Evolutionary conservation across 2,888 invertebrate genomes (phyloP).

Genomic region (Hydraecia micacea): DNA sequence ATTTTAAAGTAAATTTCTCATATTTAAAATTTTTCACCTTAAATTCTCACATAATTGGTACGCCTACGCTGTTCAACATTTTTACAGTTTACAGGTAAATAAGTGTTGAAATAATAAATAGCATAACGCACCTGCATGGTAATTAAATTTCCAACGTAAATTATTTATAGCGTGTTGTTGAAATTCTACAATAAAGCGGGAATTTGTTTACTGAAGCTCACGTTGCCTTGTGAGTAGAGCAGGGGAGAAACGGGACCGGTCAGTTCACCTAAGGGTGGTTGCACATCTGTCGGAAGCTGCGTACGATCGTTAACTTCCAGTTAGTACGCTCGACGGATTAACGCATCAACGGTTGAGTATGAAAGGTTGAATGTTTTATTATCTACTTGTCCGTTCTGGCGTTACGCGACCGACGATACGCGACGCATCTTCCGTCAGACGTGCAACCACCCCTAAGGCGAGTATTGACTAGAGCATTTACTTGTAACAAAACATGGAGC

Average conservation of each 20-base stretch:
- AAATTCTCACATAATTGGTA: background rate
- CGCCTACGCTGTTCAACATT: background rate
- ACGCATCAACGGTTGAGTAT: no score
- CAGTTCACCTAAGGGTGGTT: background rate
- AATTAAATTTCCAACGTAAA: constrained; percentile 42
- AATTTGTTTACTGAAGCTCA: constrained; percentile 12
- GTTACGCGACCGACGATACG: background rate
- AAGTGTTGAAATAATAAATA: constrained; percentile 29
- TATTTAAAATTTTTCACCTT: background rate
- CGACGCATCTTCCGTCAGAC: no score
- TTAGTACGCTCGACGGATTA: no score
- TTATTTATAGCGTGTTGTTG: constrained; percentile 16
- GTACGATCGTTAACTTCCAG: no score
- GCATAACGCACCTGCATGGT: constrained; percentile 5
- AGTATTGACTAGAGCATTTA: no score
- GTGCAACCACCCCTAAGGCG: no score
- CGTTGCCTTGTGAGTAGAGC: background rate
- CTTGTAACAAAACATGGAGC: no score
- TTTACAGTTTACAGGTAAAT: constrained; percentile 8
- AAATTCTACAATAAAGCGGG: constrained; percentile 25
- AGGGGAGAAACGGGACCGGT: background rate
- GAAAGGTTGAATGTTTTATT: no score
- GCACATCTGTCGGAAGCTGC: background rate
- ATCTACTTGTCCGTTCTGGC: background rate
- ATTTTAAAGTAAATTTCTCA: background rate